Percentiles rank a stretch among this genome's conserved stretches.
Evolutionary conservation across 2,113 vertebrate genomes (phyloP).

Genomic region (Vimba vimba): DNA sequence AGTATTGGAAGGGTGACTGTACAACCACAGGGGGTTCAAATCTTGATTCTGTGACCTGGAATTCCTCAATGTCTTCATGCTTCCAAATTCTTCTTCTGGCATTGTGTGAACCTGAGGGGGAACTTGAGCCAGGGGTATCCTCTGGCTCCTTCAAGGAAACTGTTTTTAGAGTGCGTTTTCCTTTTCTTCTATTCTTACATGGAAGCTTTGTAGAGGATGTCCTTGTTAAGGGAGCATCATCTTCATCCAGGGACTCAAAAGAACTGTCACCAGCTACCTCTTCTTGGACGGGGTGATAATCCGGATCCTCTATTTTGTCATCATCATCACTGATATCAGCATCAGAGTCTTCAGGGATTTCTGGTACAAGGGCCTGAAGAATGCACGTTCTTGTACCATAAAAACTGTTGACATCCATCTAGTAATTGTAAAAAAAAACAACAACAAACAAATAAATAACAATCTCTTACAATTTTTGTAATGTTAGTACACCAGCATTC

Average conservation of each 20-base stretch:
- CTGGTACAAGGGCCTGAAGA: not conserved
- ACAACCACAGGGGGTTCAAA: not conserved
- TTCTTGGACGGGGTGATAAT: not conserved
- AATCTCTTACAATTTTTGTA: not conserved
- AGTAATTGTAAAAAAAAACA: not conserved
- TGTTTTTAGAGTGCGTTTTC: not conserved
- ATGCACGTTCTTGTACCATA: not conserved
- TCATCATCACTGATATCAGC: not conserved
- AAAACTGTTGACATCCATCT: not conserved
- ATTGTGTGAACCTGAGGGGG: conserved; percentile 7
- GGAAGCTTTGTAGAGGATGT: not conserved
- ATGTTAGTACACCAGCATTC: not conserved
- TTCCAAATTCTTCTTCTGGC: not conserved
- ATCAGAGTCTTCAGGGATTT: not conserved
- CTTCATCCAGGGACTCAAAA: not conserved
- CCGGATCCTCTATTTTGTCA: not conserved
- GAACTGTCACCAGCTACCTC: not conserved
- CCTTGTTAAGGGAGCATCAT: not conserved
- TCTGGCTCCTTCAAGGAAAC: not conserved
- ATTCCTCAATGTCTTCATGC: not conserved
- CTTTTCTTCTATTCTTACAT: not conserved
- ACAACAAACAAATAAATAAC: too few species aligned
- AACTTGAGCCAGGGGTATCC: not conserved
- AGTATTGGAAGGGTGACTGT: not conserved
- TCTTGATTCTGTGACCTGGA: not conserved